phyloP scores from a whole-genome alignment of 1,140 invertebrate species.

The Mizuhopecten yessoensis region DNA sequence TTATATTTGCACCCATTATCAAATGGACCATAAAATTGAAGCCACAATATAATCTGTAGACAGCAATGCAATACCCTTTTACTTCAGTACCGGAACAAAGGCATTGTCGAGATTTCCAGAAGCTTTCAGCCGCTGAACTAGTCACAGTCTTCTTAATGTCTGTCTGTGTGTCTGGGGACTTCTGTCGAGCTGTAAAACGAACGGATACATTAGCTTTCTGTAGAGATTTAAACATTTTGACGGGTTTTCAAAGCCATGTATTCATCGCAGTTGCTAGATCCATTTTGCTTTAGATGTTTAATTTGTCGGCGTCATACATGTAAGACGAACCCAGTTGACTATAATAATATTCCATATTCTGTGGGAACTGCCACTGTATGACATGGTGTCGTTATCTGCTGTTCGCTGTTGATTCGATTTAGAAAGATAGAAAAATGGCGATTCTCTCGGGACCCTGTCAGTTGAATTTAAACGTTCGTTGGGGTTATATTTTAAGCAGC shows the following conservation, averaged over 20 bases:
- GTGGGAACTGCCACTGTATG: too few relatives aligned
- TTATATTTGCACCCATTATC: neutral
- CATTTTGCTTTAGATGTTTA: constrained; percentile 19
- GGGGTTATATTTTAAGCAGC: too few relatives aligned
- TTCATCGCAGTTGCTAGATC: neutral
- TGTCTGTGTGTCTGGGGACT: neutral
- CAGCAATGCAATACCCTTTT: neutral
- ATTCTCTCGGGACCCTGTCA: too few relatives aligned
- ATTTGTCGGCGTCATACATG: constrained; percentile 16
- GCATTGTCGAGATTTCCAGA: neutral
- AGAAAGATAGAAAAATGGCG: too few relatives aligned
- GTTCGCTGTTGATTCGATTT: too few relatives aligned
- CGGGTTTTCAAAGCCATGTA: constrained; percentile 15
- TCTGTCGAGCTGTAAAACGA: neutral
- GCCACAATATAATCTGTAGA: neutral
- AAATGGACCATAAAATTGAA: constrained; percentile 21
- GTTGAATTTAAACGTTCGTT: too few relatives aligned
- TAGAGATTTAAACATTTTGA: constrained; percentile 24
- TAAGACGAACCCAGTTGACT: neutral
- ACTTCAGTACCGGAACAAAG: neutral
- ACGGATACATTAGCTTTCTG: constrained; percentile 12
- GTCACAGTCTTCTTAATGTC: neutral
- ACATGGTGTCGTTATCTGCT: too few relatives aligned
- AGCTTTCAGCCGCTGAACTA: neutral
- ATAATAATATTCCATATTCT: neutral